These are phyloP conservation scores for Eurypyga helias DNA, from an alignment of 2,113 vertebrate genomes.

Conservation along the genomic window DNA sequence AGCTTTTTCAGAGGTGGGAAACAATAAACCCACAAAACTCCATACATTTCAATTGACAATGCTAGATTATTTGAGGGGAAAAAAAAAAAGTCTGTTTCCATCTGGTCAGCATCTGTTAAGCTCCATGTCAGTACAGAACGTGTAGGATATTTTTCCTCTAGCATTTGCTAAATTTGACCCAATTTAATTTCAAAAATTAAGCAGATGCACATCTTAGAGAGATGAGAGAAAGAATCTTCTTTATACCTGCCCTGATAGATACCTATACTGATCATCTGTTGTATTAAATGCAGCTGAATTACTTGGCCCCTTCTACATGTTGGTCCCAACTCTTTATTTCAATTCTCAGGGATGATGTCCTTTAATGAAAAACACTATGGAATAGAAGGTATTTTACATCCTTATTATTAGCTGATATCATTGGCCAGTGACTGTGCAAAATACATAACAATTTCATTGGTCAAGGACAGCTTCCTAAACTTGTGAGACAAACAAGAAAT, in stretches of 20 bases:
- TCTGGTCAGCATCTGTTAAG: conserved; percentile 29
- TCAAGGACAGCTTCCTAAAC: not conserved
- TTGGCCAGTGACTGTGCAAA: not conserved
- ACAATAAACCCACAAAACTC: conserved; percentile 13
- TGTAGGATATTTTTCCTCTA: not conserved
- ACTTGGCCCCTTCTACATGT: not conserved
- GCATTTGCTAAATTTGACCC: not conserved
- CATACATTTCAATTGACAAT: not conserved
- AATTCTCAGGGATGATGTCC: not conserved
- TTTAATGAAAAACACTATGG: not conserved
- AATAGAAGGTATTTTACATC: not conserved
- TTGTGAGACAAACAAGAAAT: not conserved
- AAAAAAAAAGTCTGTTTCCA: not conserved
- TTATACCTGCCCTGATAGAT: not conserved
- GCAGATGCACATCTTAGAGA: not conserved
- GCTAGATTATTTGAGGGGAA: not conserved
- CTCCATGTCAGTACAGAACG: not conserved
- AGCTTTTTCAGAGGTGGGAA: not conserved
- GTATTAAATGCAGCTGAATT: not conserved
- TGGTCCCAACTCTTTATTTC: not conserved
- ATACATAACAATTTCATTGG: not conserved
- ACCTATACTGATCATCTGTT: not conserved
- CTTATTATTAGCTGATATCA: not conserved
- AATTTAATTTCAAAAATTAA: not conserved
- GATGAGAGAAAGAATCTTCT: not conserved